A percentile compares a stretch with the other conserved stretches of the same genome.
Conservation (phyloP, 2,888 invertebrate species). For the Zhengitettix transpicula region DNA sequence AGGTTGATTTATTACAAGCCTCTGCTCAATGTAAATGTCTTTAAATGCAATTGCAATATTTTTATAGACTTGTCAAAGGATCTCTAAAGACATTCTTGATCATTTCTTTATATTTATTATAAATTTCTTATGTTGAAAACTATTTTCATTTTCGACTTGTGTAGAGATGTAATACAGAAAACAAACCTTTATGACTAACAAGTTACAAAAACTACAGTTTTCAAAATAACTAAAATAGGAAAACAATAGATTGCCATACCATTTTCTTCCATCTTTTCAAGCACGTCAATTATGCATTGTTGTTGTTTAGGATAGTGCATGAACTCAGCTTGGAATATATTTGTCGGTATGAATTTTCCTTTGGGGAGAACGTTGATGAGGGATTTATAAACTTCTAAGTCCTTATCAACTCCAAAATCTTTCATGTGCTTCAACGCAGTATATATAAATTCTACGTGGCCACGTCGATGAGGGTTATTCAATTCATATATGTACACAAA, state of each 20-base stretch:
- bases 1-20: no score
- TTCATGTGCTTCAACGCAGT: slow-evolving; percentile 77
- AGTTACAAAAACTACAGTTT: no score
- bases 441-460: slow-evolving; percentile 89
- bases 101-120: no score
- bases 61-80: no score
- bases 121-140: no score
- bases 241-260: slow-evolving; percentile 37
- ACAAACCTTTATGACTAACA: no score
- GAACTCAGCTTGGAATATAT: slow-evolving; percentile 73
- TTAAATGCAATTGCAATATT: no score
- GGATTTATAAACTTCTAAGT: slow-evolving; percentile 71
- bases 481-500: slow-evolving; percentile 58
- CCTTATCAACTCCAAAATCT: slow-evolving; percentile 75
- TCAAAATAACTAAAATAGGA: not conserved
- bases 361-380: slow-evolving; percentile 75
- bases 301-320: slow-evolving; percentile 94
- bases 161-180: no score
- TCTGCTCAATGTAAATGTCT: no score
- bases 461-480: slow-evolving; percentile 51
- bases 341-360: slow-evolving; percentile 69
- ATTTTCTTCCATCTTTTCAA: slow-evolving; percentile 90
- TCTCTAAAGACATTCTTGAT: no score
- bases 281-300: slow-evolving; percentile 73
- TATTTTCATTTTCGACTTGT: no score